Percentiles rank a stretch among this genome's conserved stretches.
phyloP scores from a whole-genome alignment of 2,888 invertebrate genomes.

The Lagria hirta region DNA sequence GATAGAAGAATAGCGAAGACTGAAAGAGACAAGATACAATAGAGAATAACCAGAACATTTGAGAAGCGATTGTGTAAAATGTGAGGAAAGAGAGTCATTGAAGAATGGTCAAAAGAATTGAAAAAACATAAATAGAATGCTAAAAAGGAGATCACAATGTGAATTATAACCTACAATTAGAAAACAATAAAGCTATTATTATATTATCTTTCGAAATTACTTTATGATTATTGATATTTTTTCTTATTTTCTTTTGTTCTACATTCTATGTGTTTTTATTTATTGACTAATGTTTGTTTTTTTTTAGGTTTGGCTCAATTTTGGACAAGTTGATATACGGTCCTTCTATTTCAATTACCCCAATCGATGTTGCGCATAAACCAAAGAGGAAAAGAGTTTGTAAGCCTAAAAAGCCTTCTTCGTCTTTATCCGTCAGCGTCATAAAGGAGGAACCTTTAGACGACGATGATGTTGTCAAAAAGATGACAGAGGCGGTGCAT shows the following conservation, averaged over 20 bases:
- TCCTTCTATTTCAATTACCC: constrained; percentile 37
- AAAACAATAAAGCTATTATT: too few relatives aligned
- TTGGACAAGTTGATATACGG: constrained; percentile 39
- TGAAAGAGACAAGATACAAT: too few relatives aligned
- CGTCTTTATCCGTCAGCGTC: background rate
- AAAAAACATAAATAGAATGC: too few relatives aligned
- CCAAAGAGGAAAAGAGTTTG: constrained; percentile 1
- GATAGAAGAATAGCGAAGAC: too few relatives aligned
- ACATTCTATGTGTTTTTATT: background rate
- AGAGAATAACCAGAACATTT: too few relatives aligned
- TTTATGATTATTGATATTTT: background rate
- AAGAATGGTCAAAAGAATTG: too few relatives aligned
- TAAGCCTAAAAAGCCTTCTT: background rate
- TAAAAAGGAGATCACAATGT: background rate
- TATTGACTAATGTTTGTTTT: constrained; percentile 5
- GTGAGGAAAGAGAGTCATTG: too few relatives aligned
- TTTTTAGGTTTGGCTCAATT: constrained; percentile 39
- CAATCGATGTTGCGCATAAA: constrained; percentile 21
- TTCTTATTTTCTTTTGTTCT: background rate
- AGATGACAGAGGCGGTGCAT: constrained; percentile 46
- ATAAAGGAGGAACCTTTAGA: constrained; percentile 22
- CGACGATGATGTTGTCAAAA: constrained; percentile 18
- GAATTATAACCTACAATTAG: background rate
- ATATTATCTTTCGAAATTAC: background rate
- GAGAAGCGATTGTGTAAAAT: too few relatives aligned